Evolutionary conservation across 2,113 vertebrate species (phyloP).

Genomic region (Oxyura jamaicensis): DNA sequence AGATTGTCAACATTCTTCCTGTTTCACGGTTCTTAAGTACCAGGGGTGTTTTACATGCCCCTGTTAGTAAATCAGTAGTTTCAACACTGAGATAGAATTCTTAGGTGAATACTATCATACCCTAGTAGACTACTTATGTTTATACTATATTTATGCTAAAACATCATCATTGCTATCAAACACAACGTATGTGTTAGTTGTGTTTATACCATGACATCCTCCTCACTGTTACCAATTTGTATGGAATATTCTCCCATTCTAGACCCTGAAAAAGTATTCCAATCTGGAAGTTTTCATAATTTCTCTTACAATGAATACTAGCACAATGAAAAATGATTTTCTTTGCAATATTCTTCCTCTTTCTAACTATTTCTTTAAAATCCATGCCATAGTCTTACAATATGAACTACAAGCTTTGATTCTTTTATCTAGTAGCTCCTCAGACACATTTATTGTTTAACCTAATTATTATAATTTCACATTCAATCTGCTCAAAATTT

Average conservation of each 20-base stretch:
- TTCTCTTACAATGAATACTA: not conserved
- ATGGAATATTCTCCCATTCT: not conserved
- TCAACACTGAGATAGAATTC: not conserved
- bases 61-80: not conserved
- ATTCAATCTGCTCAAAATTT: not conserved
- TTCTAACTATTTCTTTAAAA: not conserved
- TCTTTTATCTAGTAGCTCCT: not conserved
- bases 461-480: not conserved
- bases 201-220: not conserved
- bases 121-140: not conserved
- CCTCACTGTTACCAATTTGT: not conserved
- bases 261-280: not conserved
- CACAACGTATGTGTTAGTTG: accelerated
- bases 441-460: not conserved
- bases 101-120: not conserved
- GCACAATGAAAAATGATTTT: not conserved
- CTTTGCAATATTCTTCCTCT: not conserved
- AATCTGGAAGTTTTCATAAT: not conserved
- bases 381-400: not conserved
- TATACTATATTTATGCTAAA: not conserved
- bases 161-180: not conserved
- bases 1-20: not conserved
- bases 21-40: not conserved
- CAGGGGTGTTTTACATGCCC: not conserved
- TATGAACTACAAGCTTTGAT: not conserved